Conservation (phyloP, 2,113 vertebrate genomes). For the Cyprinodon brontotheroides region DNA sequence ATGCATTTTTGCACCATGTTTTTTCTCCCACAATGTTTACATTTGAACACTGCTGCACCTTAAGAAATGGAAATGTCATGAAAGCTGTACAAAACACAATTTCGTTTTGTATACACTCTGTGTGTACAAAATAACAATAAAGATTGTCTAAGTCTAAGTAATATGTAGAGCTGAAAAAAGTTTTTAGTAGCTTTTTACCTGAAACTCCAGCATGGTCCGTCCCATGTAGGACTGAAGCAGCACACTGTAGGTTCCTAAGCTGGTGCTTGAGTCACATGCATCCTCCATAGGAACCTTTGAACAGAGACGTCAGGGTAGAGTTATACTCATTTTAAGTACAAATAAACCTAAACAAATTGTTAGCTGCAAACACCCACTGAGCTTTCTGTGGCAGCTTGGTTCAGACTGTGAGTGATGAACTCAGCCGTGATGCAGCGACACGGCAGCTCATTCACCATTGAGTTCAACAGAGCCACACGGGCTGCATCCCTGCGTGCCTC, state of each 20-base stretch:
- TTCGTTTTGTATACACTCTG: no score
- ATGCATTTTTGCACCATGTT: no score
- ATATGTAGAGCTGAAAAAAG: conserved; percentile 24
- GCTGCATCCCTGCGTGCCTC: conserved; percentile 90
- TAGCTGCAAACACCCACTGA: conserved; percentile 76
- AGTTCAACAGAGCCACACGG: conserved; percentile 91
- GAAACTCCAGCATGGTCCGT: conserved; percentile 92
- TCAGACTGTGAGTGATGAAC: conserved; percentile 86
- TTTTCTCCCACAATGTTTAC: no score
- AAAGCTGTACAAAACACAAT: no score
- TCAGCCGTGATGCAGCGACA: conserved; percentile 85
- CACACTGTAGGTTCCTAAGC: conserved; percentile 87
- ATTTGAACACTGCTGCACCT: no score
- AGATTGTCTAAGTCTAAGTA: conserved; percentile 13
- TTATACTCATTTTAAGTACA: neutral
- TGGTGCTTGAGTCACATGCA: conserved; percentile 86
- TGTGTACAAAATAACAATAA: no score
- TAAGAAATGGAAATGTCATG: no score
- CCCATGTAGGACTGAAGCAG: conserved; percentile 87
- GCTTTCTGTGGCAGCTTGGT: conserved; percentile 83
- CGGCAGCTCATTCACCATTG: conserved; percentile 89
- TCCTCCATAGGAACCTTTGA: conserved; percentile 84
- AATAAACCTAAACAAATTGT: conserved; percentile 9
- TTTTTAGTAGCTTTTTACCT: conserved; percentile 75
- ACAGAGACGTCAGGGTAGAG: conserved; percentile 36